Evolutionary conservation across 2,888 invertebrate genomes (phyloP).

Genomic region (Halocaridina rubra): DNA sequence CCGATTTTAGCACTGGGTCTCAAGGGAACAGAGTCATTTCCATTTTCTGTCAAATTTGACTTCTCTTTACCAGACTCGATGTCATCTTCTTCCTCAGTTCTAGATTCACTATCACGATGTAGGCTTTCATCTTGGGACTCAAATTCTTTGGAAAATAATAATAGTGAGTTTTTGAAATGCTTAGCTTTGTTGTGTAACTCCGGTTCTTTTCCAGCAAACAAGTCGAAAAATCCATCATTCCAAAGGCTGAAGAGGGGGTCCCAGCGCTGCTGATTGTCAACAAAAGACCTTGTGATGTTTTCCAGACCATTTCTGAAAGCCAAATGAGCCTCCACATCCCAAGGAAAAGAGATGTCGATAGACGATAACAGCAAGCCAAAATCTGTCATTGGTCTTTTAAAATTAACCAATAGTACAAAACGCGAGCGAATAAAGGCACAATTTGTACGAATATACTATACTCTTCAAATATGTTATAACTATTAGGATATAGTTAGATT

Average conservation of each 20-base stretch:
- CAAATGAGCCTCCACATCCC: neutral
- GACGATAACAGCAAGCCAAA: neutral
- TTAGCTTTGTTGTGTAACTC: neutral
- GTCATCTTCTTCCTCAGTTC: neutral
- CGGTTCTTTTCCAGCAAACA: neutral
- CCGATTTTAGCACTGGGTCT: too few species aligned
- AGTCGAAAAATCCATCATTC: neutral
- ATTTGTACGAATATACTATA: too few species aligned
- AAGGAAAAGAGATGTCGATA: neutral
- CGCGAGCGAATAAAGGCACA: too few species aligned
- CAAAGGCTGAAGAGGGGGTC: too few species aligned
- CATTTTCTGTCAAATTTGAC: too few species aligned
- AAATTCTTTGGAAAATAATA: neutral
- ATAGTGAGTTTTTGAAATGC: neutral
- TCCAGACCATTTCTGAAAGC: constrained; percentile 17
- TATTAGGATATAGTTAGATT: too few species aligned
- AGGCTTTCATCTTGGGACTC: neutral
- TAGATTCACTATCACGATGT: too few species aligned
- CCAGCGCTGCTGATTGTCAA: neutral
- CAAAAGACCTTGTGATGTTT: neutral
- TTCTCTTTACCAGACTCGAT: too few species aligned
- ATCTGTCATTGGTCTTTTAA: too few species aligned
- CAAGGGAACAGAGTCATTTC: too few species aligned
- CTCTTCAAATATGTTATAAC: too few species aligned
- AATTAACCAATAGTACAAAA: too few species aligned